Evolutionary conservation across 2,113 vertebrate species (phyloP).

Genomic region (Hydropotes inermis): DNA sequence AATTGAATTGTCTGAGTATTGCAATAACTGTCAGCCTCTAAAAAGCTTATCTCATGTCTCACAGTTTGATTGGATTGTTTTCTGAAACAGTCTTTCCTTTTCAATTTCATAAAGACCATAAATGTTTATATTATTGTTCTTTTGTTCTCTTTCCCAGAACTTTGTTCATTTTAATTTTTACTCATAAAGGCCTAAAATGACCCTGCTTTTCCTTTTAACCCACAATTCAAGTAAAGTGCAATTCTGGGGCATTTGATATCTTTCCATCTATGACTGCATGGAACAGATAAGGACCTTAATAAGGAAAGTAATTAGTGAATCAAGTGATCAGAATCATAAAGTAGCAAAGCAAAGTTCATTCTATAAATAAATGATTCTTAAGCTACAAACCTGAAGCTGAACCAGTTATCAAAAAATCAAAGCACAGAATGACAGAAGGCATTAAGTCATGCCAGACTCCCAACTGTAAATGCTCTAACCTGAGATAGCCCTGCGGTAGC

Average conservation of each 20-base stretch:
- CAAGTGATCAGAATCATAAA: constrained; percentile 21
- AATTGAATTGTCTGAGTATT: constrained; percentile 58
- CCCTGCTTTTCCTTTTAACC: not conserved
- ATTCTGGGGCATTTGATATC: not conserved
- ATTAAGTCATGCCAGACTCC: not conserved
- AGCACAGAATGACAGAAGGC: not conserved
- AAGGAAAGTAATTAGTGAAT: not conserved
- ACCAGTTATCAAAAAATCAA: not conserved
- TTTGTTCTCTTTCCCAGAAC: constrained; percentile 45
- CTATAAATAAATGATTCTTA: not conserved
- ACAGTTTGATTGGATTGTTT: constrained; percentile 63
- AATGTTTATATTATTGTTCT: constrained; percentile 35
- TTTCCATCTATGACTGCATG: not conserved
- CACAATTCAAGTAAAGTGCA: constrained; percentile 8
- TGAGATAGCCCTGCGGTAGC: not conserved
- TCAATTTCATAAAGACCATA: constrained; percentile 59
- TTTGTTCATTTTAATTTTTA: constrained; percentile 47
- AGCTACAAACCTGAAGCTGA: not conserved
- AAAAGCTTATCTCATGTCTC: constrained; percentile 53
- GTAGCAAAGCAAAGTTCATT: constrained; percentile 10
- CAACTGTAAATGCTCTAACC: not conserved
- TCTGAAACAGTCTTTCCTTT: constrained; percentile 40
- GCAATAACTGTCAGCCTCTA: constrained; percentile 50
- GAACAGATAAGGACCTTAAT: not conserved
- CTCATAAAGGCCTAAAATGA: not conserved